Evolutionary conservation across 1,140 invertebrate genomes (phyloP).

Genomic region (Achroia grisella): DNA sequence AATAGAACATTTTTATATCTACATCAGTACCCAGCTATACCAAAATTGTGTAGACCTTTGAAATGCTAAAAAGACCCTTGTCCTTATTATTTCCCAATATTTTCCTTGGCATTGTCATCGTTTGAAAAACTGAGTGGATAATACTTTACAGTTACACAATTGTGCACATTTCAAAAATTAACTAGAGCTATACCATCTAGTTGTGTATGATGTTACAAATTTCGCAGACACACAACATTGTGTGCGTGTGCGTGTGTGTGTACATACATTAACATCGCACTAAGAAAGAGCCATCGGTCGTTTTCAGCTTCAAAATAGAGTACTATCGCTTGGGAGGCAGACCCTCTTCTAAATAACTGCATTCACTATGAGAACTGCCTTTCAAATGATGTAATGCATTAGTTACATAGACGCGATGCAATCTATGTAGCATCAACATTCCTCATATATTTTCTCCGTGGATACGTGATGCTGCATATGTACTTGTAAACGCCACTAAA

Average conservation of each 20-base stretch:
- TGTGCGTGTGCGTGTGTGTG: conserved; percentile 35
- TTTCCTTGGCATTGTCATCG: no score
- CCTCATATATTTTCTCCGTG: no score
- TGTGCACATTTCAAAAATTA: conserved; percentile 2
- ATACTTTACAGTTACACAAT: conserved; percentile 13
- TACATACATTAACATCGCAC: conserved; percentile 33
- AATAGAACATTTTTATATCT: no score
- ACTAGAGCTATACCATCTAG: conserved; percentile 4
- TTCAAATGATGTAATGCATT: conserved; percentile 4
- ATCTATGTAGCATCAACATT: no score
- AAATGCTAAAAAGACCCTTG: no score
- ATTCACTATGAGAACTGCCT: not conserved
- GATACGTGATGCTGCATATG: not conserved
- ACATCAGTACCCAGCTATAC: no score
- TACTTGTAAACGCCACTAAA: conserved; percentile 1
- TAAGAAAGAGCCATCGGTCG: conserved; percentile 14
- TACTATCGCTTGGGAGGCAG: conserved; percentile 5
- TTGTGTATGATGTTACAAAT: conserved; percentile 4
- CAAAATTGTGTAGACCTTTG: no score
- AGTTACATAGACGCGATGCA: not conserved
- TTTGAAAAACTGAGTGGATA: no score
- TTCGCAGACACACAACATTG: conserved; percentile 29
- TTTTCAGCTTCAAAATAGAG: not conserved
- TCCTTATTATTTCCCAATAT: no score
- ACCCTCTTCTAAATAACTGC: not conserved